phyloP scores from a whole-genome alignment of 2,113 vertebrate genomes.

The Malurus alboscapulatus region DNA sequence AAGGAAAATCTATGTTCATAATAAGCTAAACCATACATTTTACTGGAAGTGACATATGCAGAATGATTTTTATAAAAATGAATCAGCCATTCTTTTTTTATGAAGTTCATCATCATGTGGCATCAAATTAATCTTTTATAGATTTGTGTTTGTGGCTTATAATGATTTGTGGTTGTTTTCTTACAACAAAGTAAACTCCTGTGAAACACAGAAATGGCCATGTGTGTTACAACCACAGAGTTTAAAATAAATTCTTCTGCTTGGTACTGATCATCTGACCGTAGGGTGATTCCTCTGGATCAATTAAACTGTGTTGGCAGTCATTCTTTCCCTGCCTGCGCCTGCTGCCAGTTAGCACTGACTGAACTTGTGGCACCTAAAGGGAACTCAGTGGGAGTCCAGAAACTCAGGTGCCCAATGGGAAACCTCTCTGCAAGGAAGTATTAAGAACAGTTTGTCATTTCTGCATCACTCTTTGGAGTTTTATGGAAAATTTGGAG shows the following conservation, averaged over 20 bases:
- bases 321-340: neutral
- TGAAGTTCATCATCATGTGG: neutral
- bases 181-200: neutral
- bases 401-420: neutral
- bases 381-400: neutral
- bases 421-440: neutral
- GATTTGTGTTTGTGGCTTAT: neutral
- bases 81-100: neutral
- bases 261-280: neutral
- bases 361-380: neutral
- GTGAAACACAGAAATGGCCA: neutral
- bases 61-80: neutral
- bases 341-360: neutral
- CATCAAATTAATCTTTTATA: conserved; percentile 24
- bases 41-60: neutral
- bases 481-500: neutral
- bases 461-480: neutral
- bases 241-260: neutral
- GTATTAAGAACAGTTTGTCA: neutral
- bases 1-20: neutral
- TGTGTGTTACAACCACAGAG: neutral
- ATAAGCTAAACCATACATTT: neutral
- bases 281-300: neutral
- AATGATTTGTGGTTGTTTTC: neutral
- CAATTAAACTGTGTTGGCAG: neutral